phyloP scores from a whole-genome alignment of 1,140 invertebrate genomes.

The Nilaparvata lugens region DNA sequence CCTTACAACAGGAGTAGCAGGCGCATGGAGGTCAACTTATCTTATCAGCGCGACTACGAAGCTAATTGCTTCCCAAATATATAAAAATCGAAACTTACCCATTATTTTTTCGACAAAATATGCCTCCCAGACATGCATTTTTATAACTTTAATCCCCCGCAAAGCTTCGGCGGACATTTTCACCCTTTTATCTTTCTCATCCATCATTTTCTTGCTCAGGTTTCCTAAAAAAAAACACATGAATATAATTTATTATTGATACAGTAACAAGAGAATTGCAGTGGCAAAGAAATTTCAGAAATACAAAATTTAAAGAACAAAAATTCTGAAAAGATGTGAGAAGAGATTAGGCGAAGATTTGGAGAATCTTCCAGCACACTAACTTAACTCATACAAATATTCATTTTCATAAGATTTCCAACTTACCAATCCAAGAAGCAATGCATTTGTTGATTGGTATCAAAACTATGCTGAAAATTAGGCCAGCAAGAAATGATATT shows the following conservation, averaged over 20 bases:
- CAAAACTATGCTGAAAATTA: slow-evolving; percentile 74
- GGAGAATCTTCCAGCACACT: no score
- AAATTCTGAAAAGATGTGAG: no score
- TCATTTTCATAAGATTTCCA: no score
- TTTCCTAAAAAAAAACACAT: slow-evolving; percentile 35
- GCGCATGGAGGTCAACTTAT: no score
- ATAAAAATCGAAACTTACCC: slow-evolving; percentile 31
- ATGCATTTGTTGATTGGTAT: slow-evolving; percentile 92
- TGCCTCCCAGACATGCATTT: slow-evolving; percentile 89
- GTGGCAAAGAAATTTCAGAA: no score
- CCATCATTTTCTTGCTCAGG: slow-evolving; percentile 83
- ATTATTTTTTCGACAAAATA: slow-evolving; percentile 65
- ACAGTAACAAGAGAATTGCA: not conserved
- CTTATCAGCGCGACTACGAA: no score
- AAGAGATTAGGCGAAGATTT: no score
- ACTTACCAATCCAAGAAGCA: slow-evolving; percentile 75
- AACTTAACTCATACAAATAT: no score
- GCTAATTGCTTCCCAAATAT: no score
- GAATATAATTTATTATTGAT: slow-evolving; percentile 7
- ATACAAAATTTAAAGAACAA: no score
- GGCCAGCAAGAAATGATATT: slow-evolving; percentile 79
- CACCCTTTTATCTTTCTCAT: slow-evolving; percentile 82
- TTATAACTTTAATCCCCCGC: slow-evolving; percentile 78
- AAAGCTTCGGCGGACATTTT: slow-evolving; percentile 83
- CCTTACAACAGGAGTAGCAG: no score